phyloP scores from a whole-genome alignment of 2,888 invertebrate genomes.

The Zygaena filipendulae region DNA sequence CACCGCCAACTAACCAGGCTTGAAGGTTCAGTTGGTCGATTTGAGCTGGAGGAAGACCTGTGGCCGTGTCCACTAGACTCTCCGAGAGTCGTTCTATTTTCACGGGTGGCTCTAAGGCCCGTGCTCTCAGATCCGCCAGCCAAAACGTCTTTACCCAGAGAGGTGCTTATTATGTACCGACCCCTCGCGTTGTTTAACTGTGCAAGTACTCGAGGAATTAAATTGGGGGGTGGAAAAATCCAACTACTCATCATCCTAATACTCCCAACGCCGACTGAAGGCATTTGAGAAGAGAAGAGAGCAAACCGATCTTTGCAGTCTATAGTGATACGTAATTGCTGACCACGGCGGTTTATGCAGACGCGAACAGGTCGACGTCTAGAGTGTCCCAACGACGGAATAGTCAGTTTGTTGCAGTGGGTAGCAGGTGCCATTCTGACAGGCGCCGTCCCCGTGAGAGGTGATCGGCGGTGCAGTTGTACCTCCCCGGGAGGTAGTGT shows the following conservation, averaged over 20 bases:
- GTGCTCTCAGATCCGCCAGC: conserved; percentile 7
- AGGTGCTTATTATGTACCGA: conserved; percentile 5
- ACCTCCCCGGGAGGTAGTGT: conserved; percentile 14
- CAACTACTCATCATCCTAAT: too few species aligned
- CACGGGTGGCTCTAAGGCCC: conserved; percentile 4
- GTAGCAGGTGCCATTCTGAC: conserved; percentile 18
- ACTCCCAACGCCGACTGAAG: conserved; percentile 14
- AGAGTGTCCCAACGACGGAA: conserved; percentile 16
- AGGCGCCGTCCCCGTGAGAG: conserved; percentile 5
- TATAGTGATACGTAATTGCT: conserved; percentile 9
- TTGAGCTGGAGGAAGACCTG: conserved; percentile 7
- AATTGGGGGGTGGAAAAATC: conserved; percentile 13
- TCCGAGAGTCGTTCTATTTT: conserved; percentile 8
- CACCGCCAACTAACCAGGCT: conserved; percentile 17
- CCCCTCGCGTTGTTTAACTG: conserved; percentile 13
- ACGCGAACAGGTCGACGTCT: conserved; percentile 15
- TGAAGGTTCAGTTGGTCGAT: conserved; percentile 7
- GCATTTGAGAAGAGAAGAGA: conserved; percentile 6
- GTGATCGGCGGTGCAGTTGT: conserved; percentile 13
- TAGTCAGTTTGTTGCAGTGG: conserved; percentile 5
- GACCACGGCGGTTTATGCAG: conserved; percentile 9
- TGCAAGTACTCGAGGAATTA: conserved; percentile 9
- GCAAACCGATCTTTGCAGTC: conserved; percentile 6
- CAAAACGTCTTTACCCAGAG: conserved; percentile 10
- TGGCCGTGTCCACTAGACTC: conserved; percentile 12